phyloP scores from a whole-genome alignment of 2,888 invertebrate genomes.

The Mythimna albipuncta region DNA sequence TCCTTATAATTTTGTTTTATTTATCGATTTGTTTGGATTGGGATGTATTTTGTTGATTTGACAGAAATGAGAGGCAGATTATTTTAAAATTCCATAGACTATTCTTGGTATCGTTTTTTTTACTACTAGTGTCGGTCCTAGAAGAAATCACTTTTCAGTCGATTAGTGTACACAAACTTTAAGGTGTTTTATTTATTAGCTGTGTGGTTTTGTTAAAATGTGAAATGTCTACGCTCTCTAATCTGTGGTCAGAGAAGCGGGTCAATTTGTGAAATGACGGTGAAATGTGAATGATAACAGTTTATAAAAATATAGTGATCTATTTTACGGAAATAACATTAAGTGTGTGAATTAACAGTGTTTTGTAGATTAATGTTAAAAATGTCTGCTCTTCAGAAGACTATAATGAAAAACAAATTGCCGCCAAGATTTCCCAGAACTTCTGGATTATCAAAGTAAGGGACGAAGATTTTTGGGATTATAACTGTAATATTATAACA shows the following conservation, averaged over 20 bases:
- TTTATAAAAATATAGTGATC: slow-evolving; percentile 18
- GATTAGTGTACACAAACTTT: slow-evolving; percentile 6
- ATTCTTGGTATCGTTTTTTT: too few relatives aligned
- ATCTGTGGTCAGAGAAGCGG: slow-evolving; percentile 55
- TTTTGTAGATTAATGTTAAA: slow-evolving; percentile 13
- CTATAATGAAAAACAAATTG: slow-evolving; percentile 92
- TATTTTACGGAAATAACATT: slow-evolving; percentile 12
- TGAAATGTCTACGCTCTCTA: too few relatives aligned
- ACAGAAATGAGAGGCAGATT: too few relatives aligned
- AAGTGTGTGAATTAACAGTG: slow-evolving; percentile 9
- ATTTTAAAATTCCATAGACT: too few relatives aligned
- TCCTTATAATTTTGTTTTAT: too few relatives aligned
- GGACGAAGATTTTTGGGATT: slow-evolving; percentile 4
- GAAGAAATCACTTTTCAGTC: slow-evolving; percentile 29
- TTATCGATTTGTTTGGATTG: neutral
- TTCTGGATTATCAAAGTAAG: slow-evolving; percentile 79
- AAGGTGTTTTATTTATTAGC: slow-evolving; percentile 14
- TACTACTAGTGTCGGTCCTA: neutral
- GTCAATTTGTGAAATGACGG: slow-evolving; percentile 31
- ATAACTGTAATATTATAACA: slow-evolving; percentile 5
- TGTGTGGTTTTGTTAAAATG: slow-evolving; percentile 56
- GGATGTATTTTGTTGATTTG: too few relatives aligned
- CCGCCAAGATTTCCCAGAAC: slow-evolving; percentile 90
- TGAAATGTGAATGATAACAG: slow-evolving; percentile 36
- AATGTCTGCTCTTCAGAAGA: slow-evolving; percentile 94